phyloP scores from a whole-genome alignment of 2,113 vertebrate genomes.

The Eptesicus fuscus region DNA sequence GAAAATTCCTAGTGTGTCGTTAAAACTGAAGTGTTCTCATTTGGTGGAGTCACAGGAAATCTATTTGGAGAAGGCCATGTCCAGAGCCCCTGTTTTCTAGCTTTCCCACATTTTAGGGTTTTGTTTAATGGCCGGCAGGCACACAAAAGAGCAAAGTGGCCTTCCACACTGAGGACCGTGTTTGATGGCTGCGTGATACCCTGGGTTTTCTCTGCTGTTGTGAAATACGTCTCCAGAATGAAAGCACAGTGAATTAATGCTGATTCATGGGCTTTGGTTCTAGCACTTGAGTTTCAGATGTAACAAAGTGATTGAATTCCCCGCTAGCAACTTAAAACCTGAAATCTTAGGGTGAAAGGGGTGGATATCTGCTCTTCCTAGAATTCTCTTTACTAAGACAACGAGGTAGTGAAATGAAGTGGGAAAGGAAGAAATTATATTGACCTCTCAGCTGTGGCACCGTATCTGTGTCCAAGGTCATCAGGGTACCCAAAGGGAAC shows the following conservation, averaged over 20 bases:
- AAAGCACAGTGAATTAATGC: slow-evolving; percentile 35
- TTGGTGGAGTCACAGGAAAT: neutral
- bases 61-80: slow-evolving; percentile 21
- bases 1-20: slow-evolving; percentile 3
- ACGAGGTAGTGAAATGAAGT: neutral
- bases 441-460: neutral
- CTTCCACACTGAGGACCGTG: slow-evolving; percentile 4
- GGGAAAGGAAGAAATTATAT: neutral
- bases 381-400: slow-evolving; percentile 34
- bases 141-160: neutral
- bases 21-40: slow-evolving; percentile 18
- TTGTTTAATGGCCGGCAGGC: neutral
- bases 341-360: slow-evolving; percentile 44
- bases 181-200: neutral
- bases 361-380: neutral
- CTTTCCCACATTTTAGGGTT: slow-evolving; percentile 39
- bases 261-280: slow-evolving; percentile 53
- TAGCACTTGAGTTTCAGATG: slow-evolving; percentile 60
- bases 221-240: neutral
- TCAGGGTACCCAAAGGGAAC: neutral
- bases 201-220: neutral
- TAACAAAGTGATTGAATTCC: slow-evolving; percentile 49
- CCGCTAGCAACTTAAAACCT: slow-evolving; percentile 54
- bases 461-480: neutral
- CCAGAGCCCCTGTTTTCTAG: neutral